Evolutionary conservation across 2,888 invertebrate species (phyloP), one percentile per base, ranked within the genome.

Genomic region (Metacarcinus magister): DNA sequence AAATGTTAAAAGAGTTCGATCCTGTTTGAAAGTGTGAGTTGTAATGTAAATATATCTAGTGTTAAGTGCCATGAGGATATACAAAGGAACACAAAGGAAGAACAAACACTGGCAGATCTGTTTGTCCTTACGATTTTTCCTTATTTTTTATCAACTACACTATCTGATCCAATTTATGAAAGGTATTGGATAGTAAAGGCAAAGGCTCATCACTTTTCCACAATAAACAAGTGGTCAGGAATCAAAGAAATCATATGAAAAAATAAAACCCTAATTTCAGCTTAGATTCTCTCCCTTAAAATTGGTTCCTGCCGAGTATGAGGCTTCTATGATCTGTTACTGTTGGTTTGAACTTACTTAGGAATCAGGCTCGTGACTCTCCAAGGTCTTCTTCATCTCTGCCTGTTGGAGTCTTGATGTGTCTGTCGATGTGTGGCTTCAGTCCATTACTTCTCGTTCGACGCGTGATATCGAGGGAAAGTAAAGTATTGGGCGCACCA

Each of bases 401-500:
- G 75, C 75, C 28, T 75, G 75, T 75, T 75, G 75, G 75, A n/a
- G 28, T 75, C 60, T n/a, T 75, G 75, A 75, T 75, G 75, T 28
- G 75, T 28, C 75, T 28, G 75, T 75, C 75, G 28, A 75, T 75
- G 75, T n/a, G 75, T 8, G 28, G 75, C 75, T 75, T 75, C 75
- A 75, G 8, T 75, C 75, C 75, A 75, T 75, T 75, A 75, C 75
- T 75, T 75, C 75, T 75, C 75, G 75, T 75, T 5, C n/a, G 28
- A n/a, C 75, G 75, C 28, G 75, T 75, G 75, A 75, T 75, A 75
- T 75, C 75, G 75, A 75, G 75, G 75, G 28, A 75, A 28, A 75
- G 75, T 75, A 28, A 75, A 28, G n/a, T n/a, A 75, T 75, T 75
- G 75, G 75, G 7, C 75, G n/a, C 28, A 0, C 75, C 75, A 75